These are phyloP conservation scores for Antitype chi DNA, from an alignment of 2,888 invertebrate genomes.

Conservation along the genomic window DNA sequence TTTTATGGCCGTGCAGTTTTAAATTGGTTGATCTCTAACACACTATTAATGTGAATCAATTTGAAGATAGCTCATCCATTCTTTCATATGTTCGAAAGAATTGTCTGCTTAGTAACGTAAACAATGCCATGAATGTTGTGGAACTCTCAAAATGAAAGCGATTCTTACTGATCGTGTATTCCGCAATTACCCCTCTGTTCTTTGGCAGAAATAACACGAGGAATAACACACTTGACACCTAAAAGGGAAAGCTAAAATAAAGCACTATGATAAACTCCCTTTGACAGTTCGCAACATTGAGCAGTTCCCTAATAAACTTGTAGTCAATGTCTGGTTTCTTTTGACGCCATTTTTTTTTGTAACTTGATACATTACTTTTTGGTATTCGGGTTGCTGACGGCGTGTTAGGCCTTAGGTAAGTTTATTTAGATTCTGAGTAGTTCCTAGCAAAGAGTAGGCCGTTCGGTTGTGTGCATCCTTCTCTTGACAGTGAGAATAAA, in stretches of 20 bases:
- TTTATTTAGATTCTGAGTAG: not conserved
- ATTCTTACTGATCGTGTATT: too few species aligned
- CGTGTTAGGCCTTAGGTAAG: constrained; percentile 17
- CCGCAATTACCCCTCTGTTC: not conserved
- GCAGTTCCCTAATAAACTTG: constrained; percentile 51
- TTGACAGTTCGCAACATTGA: constrained; percentile 45
- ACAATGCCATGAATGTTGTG: too few species aligned
- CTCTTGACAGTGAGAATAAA: not conserved
- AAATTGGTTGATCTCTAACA: too few species aligned
- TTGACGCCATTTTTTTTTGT: constrained; percentile 57
- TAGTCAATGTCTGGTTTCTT: constrained; percentile 42
- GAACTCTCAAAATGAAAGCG: too few species aligned
- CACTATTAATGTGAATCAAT: too few species aligned
- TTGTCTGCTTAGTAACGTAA: too few species aligned
- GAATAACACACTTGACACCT: constrained; percentile 1
- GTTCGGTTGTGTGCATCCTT: not conserved
- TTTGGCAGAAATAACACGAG: not conserved
- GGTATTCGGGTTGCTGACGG: constrained; percentile 18
- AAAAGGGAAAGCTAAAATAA: constrained; percentile 26
- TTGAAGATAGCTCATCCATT: too few species aligned
- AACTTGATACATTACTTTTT: constrained; percentile 54
- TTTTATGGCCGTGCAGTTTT: too few species aligned
- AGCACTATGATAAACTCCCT: constrained; percentile 32
- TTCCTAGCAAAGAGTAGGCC: not conserved
- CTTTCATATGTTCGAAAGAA: too few species aligned